Evolutionary conservation across 1,140 invertebrate genomes (phyloP).

Genomic region (Cotesia typhae): DNA sequence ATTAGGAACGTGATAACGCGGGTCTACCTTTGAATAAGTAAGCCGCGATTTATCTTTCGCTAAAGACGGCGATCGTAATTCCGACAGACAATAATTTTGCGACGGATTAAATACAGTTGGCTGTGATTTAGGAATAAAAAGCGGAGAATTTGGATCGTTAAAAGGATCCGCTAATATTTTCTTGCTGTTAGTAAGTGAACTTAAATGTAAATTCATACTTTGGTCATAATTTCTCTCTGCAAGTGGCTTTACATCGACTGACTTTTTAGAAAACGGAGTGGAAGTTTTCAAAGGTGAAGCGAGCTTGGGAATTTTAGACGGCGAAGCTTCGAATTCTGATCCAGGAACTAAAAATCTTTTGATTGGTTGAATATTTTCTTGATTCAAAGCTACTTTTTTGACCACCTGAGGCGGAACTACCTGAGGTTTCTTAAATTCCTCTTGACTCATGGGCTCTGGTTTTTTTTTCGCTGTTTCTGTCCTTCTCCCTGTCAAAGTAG

Average conservation of each 20-base stretch:
- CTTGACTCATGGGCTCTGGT: no score
- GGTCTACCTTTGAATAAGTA: neutral
- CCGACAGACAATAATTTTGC: neutral
- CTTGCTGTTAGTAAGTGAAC: no score
- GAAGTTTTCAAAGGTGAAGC: no score
- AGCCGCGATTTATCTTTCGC: neutral
- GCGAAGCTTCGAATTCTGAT: no score
- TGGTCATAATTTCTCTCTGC: neutral
- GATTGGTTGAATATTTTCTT: no score
- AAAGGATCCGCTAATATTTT: conserved; percentile 1
- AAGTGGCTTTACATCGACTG: neutral
- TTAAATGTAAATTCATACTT: neutral
- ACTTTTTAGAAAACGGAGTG: neutral
- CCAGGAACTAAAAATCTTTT: no score
- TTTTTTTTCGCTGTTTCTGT: no score
- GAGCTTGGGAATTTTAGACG: no score
- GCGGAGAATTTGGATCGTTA: conserved; percentile 12
- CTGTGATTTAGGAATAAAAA: conserved; percentile 6
- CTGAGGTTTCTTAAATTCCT: no score
- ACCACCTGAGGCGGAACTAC: no score
- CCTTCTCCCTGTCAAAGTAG: neutral
- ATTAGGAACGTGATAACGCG: neutral
- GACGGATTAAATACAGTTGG: neutral
- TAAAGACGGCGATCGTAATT: neutral
- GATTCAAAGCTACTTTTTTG: no score